Evolutionary conservation across 2,113 vertebrate species (phyloP), one percentile per base, ranked within the genome.

Genomic region (Prionailurus viverrinus): DNA sequence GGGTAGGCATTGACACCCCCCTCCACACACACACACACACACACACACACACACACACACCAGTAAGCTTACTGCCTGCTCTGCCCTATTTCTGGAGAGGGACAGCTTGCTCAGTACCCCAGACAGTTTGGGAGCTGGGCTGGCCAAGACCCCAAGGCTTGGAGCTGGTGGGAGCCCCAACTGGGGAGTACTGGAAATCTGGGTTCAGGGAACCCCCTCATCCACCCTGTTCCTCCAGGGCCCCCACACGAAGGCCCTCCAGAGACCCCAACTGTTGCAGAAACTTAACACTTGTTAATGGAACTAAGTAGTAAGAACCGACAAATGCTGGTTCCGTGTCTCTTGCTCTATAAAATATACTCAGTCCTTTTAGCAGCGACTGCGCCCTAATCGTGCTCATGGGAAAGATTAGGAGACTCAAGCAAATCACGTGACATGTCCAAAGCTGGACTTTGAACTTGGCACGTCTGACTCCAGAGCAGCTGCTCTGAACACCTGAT

Each of bases 341-440:
- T 86, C 23, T 4, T 7, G 48, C 25, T 7, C 73, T 4, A 16
- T 18, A 8, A 5, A 71, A 71, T 36, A 41, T 7, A 63, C 18
- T n/a, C 39, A 65, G n/a, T 58, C 45, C 11, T 51, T 23, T 7
- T 27, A 11, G 91, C 48, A 76, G 33, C 48, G 39, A 13, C 7
- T 8, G 4, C 5, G 2, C 27, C 55, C 31, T 48, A 5, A 33
- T 15, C 1, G 2, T 21, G 36, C 86, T 68, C 82, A 39, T 53
- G 45, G 74, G 78, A 85, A 71, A 85, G 86, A 41, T 21, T 2
- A 91, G 63, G 45, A 83, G 39, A 48, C 33, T 1, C 0, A 16
- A 69, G 36, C n/a, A 27, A 23, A 12, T 18, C 48, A 2, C 0
- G 0, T 8, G 69, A 19, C 39, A 16, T 13, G 55, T 48, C 51